phyloP scores from a whole-genome alignment of 2,113 vertebrate genomes.

The Prinia subflava region DNA sequence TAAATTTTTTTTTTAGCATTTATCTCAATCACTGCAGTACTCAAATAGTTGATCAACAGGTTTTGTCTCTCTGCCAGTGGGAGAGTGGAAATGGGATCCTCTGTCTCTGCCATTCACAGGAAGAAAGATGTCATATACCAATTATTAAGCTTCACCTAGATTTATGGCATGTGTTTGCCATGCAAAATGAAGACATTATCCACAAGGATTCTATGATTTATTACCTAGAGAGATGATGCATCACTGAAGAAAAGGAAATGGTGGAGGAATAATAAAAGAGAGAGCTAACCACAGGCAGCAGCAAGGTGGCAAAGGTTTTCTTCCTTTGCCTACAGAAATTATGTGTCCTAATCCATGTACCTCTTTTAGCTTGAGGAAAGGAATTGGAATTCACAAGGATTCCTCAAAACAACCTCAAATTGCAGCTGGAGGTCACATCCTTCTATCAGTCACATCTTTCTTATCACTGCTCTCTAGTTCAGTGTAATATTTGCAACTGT shows the following conservation, averaged over 20 bases:
- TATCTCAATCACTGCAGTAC: neutral
- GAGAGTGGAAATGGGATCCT: neutral
- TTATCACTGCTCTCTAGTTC: neutral
- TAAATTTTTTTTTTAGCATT: neutral
- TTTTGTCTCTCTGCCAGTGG: neutral
- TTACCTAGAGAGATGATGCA: constrained; percentile 1
- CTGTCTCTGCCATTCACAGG: neutral
- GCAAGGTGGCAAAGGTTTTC: neutral
- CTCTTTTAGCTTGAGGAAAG: neutral
- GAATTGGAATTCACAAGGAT: neutral
- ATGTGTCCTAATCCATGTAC: neutral
- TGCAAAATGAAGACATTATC: constrained; percentile 53
- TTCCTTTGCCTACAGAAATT: neutral
- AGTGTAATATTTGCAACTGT: neutral
- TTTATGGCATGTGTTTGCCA: constrained; percentile 27
- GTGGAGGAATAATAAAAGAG: neutral
- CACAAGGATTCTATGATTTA: constrained; percentile 38
- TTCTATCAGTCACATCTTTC: neutral
- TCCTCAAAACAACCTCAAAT: neutral
- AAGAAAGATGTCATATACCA: neutral
- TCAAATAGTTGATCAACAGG: neutral
- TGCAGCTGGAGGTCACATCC: neutral
- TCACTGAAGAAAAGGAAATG: constrained; percentile 17
- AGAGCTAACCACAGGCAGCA: neutral
- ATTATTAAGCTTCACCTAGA: constrained; percentile 29